phyloP scores from a whole-genome alignment of 37 sponge, comb jelly and placozoan species.

The Geodia barretti region DNA sequence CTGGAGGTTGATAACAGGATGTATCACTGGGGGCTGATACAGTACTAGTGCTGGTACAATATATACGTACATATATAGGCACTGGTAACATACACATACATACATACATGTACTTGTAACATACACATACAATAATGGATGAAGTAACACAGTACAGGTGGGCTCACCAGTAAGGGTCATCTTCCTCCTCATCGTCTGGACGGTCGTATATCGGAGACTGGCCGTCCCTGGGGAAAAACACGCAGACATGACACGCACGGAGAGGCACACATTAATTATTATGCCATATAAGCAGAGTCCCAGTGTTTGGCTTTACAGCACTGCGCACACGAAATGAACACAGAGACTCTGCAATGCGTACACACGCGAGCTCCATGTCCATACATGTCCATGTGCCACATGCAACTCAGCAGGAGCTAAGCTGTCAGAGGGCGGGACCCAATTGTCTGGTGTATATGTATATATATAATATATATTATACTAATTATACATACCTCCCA shows the following conservation, averaged over 20 bases:
- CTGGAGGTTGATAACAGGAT: not conserved
- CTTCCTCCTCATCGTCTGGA: constrained; percentile 7
- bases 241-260: not conserved
- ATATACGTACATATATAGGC: too few species aligned
- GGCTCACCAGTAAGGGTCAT: constrained; percentile 14
- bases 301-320: too few species aligned
- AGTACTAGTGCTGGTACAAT: constrained; percentile 2
- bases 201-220: constrained; percentile 13
- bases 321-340: too few species aligned
- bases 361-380: too few species aligned
- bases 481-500: too few species aligned
- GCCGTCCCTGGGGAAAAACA: not conserved
- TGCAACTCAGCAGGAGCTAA: too few species aligned
- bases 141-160: not conserved
- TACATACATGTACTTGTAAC: not conserved
- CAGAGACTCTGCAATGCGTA: too few species aligned
- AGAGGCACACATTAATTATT: not conserved
- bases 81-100: not conserved
- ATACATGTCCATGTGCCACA: too few species aligned
- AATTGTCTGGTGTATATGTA: too few species aligned
- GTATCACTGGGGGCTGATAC: constrained; percentile 1
- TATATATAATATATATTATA: too few species aligned
- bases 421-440: too few species aligned
- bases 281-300: not conserved
- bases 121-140: not conserved